Conservation (phyloP, 2,888 invertebrate genomes). For the Harpalus rubripes region DNA sequence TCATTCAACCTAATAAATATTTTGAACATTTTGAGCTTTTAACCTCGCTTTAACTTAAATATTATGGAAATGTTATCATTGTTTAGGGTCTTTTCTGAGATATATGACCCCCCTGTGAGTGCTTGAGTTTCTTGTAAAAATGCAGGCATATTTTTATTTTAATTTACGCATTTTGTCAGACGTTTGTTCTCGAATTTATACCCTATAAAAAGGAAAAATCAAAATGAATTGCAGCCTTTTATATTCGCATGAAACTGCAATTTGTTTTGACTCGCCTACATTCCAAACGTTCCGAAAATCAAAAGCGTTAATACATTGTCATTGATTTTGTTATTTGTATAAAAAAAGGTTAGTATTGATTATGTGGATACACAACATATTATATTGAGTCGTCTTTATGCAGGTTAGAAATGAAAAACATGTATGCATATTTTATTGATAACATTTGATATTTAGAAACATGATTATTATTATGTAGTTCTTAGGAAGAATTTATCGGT, state of each 20-base stretch:
- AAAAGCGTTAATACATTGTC: slow-evolving; percentile 30
- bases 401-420: slow-evolving; percentile 3
- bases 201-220: slow-evolving; percentile 35
- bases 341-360: slow-evolving; percentile 46
- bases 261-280: slow-evolving; percentile 31
- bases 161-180: slow-evolving; percentile 47
- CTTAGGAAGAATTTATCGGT: too few species aligned
- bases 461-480: too few species aligned
- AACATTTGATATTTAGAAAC: background rate
- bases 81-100: slow-evolving; percentile 3
- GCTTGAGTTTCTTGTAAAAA: slow-evolving; percentile 22
- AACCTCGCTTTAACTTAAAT: slow-evolving; percentile 21
- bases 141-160: slow-evolving; percentile 19
- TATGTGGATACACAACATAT: background rate
- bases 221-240: slow-evolving; percentile 38
- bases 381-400: slow-evolving; percentile 31
- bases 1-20: background rate
- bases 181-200: slow-evolving; percentile 41
- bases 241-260: slow-evolving; percentile 27
- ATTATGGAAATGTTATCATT: slow-evolving; percentile 19
- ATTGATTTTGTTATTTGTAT: slow-evolving; percentile 43
- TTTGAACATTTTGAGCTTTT: background rate
- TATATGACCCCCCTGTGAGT: background rate
- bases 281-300: slow-evolving; percentile 18
- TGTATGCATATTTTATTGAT: background rate